Conservation (phyloP, 2,113 vertebrate genomes). For the Triplophysa tibetana region DNA sequence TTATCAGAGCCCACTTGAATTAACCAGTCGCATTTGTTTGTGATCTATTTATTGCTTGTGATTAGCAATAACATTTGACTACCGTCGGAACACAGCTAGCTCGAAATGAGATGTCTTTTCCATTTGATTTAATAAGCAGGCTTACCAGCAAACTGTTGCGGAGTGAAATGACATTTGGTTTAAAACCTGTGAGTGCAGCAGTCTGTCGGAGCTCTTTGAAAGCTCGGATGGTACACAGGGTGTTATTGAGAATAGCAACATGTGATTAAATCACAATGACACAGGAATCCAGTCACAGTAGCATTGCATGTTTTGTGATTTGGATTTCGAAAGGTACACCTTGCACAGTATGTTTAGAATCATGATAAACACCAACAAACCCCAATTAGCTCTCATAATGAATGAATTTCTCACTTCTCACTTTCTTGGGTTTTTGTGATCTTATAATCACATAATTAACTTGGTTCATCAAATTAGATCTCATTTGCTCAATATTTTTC, state of each 20-base stretch:
- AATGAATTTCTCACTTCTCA: not conserved
- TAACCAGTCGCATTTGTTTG: not conserved
- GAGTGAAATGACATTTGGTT: conserved; percentile 22
- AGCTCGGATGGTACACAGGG: conserved; percentile 1
- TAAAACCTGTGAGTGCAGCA: not conserved
- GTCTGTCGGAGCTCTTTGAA: conserved; percentile 16
- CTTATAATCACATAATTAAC: not conserved
- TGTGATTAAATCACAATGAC: conserved; percentile 11
- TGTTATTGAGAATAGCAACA: conserved; percentile 17
- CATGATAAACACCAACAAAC: not conserved
- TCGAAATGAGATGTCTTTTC: conserved; percentile 1
- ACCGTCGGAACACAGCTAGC: not conserved
- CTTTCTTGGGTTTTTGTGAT: not conserved
- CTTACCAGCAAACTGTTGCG: not conserved
- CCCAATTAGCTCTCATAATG: not conserved
- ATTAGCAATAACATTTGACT: conserved; percentile 1
- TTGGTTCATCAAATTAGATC: not conserved
- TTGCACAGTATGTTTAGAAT: not conserved
- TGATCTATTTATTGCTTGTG: not conserved
- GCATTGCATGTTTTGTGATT: not conserved
- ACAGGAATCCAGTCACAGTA: not conserved
- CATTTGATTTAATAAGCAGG: conserved; percentile 10
- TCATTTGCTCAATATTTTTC: not conserved
- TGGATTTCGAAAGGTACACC: not conserved
- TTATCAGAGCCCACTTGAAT: conserved; percentile 5